Percentiles rank a stretch among this genome's conserved stretches.
Conservation (phyloP, 2,797 vertebrate genomes). For the Pipistrellus nathusii region DNA sequence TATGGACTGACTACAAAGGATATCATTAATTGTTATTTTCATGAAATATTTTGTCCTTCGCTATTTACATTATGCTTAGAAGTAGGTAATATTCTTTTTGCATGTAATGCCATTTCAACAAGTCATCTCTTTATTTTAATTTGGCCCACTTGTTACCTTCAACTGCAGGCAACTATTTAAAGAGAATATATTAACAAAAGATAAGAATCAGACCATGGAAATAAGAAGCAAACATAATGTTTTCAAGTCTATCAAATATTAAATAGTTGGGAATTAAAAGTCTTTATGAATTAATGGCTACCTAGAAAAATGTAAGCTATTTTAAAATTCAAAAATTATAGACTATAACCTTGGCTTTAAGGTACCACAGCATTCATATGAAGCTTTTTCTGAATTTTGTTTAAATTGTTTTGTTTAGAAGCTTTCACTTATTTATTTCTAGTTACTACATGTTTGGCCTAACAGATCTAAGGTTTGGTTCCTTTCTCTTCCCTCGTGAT, state of each 20-base stretch:
- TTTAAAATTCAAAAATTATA: constrained; percentile 39
- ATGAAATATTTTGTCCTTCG: not conserved
- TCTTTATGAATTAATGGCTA: not conserved
- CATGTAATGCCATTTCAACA: not conserved
- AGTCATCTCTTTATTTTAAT: not conserved
- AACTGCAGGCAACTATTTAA: not conserved
- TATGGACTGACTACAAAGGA: not conserved
- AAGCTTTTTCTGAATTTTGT: not conserved
- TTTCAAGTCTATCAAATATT: not conserved
- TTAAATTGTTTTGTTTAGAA: constrained; percentile 57
- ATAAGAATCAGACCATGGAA: constrained; percentile 15
- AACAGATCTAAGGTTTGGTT: not conserved
- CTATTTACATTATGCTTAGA: not conserved
- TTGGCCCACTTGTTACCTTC: not conserved
- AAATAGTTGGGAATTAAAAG: not conserved
- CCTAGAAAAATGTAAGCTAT: not conserved
- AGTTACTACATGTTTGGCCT: not conserved
- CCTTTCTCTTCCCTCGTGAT: not conserved
- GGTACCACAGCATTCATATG: not conserved
- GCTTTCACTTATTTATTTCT: not conserved
- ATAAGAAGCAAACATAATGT: constrained; percentile 23
- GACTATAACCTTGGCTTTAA: constrained; percentile 39
- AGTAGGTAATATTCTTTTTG: not conserved
- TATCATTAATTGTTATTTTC: not conserved
- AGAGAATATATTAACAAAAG: constrained; percentile 28